Percentiles rank a stretch among this genome's conserved stretches.
These are phyloP conservation scores for Arenaria interpres DNA, from an alignment of 2,113 vertebrate genomes.

Conservation along the genomic window DNA sequence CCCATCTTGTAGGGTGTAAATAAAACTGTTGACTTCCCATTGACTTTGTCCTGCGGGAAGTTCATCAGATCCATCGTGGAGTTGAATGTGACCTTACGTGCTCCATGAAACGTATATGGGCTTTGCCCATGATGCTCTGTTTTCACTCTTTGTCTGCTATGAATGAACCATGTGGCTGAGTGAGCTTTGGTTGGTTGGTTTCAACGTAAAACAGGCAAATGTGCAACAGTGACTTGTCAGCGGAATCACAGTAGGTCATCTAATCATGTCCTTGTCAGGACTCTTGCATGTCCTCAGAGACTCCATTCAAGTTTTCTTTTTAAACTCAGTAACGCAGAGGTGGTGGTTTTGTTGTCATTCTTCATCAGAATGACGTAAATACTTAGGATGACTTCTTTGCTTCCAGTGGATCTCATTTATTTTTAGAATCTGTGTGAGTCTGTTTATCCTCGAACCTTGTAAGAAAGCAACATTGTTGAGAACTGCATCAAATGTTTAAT, in stretches of 20 bases:
- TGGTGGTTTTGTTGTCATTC: background rate
- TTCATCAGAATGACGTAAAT: background rate
- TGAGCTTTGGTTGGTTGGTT: background rate
- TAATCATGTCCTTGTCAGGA: background rate
- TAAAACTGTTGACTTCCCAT: background rate
- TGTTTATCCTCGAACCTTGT: background rate
- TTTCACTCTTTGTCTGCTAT: background rate
- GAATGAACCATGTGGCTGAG: background rate
- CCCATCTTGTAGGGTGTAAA: background rate
- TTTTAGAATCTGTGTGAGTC: background rate
- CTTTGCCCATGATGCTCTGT: background rate
- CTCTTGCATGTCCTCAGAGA: background rate
- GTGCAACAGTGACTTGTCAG: rapidly evolving
- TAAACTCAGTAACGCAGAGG: background rate
- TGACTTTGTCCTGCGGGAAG: background rate
- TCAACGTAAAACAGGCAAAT: background rate
- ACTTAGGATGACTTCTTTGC: background rate
- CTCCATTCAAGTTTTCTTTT: background rate
- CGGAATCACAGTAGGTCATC: background rate
- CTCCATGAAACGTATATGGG: background rate
- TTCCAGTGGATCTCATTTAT: background rate
- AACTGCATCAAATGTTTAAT: background rate
- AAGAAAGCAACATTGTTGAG: background rate
- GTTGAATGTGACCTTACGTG: background rate
- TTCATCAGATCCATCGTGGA: background rate